Conservation (phyloP, 2,888 invertebrate genomes). For the Eristalinus sepulchralis region DNA sequence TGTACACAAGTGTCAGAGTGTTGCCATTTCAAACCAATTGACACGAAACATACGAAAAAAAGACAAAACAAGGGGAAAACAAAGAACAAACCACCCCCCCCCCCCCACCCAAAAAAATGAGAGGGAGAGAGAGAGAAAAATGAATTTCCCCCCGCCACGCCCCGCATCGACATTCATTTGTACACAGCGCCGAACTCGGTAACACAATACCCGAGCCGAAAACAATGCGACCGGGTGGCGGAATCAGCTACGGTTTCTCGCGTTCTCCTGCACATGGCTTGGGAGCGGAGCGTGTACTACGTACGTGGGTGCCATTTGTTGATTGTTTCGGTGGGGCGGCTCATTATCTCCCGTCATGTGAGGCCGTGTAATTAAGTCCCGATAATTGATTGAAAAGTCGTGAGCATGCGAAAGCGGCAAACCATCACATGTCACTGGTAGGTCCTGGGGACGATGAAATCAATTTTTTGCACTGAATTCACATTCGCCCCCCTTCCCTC, state of each 20-base stretch:
- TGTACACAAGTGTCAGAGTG: conserved; percentile 42
- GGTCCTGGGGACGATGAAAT: not conserved
- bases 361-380: conserved; percentile 20
- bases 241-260: not conserved
- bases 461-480: not conserved
- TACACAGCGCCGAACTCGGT: not conserved
- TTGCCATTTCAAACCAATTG: conserved; percentile 24
- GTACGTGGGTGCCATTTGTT: conserved; percentile 17
- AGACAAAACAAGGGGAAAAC: not conserved
- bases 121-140: not conserved
- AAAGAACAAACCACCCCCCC: not conserved
- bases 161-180: not conserved
- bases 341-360: not conserved
- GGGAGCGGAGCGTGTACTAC: not conserved
- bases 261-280: not conserved
- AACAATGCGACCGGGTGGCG: not conserved
- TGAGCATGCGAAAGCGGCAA: conserved; percentile 11
- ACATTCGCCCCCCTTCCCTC: too few relatives aligned
- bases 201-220: not conserved
- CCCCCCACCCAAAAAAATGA: not conserved
- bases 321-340: conserved; percentile 32
- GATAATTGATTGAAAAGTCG: conserved; percentile 35
- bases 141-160: not conserved
- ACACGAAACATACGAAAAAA: not conserved
- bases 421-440: not conserved